Evolutionary conservation across 2,888 invertebrate species (phyloP), one percentile per base, ranked within the genome.

Genomic region (Matsumyia berberina): DNA sequence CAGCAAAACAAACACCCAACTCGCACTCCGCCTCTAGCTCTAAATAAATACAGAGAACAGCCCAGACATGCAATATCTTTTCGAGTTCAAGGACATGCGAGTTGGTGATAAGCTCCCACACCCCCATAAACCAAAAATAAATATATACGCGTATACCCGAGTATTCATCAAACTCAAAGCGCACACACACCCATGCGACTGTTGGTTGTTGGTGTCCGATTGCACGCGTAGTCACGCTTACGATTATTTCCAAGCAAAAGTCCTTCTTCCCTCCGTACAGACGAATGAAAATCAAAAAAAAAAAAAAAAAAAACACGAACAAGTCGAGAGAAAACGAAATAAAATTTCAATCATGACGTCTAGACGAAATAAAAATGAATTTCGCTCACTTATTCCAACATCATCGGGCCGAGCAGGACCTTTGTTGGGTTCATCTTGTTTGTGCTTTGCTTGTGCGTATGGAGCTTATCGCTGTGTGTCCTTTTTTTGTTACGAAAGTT

Each of bases 41-140:
- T 19, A 31, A 9, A 62, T 39, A 37, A 35, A 29, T 17, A 46
- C 31, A 39, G 5, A 44, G 17, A 46, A 49, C 12, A 42, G 69
- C 60, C 60, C 55, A 60, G 77, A 58, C 82, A 72, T 72, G 82
- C 77, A 77, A 82, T 77, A 76, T 70, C 33, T 55, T 58, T 37
- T 77, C 44, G 72, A 67, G 82, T 78, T 83, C 82, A 83, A 83
- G 83, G 83, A 79, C 83, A 83, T 79, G 67, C 73, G 72, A 78
- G n/a, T n/a, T 31, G 51, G 37, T 24, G 60, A 46, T 53, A 12
- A 39, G 70, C 42, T 42, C 9, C 29, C 42, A 8, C 46, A 55
- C 44, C 29, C n/a, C n/a, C 17, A n/a, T 17, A 15, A 33, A 12
- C 15, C 11, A 49, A 72, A 66, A 15, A 19, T 31, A 72, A 78